These are phyloP conservation scores for Calonectris borealis DNA, from an alignment of 2,113 vertebrate species.

Conservation along the genomic window DNA sequence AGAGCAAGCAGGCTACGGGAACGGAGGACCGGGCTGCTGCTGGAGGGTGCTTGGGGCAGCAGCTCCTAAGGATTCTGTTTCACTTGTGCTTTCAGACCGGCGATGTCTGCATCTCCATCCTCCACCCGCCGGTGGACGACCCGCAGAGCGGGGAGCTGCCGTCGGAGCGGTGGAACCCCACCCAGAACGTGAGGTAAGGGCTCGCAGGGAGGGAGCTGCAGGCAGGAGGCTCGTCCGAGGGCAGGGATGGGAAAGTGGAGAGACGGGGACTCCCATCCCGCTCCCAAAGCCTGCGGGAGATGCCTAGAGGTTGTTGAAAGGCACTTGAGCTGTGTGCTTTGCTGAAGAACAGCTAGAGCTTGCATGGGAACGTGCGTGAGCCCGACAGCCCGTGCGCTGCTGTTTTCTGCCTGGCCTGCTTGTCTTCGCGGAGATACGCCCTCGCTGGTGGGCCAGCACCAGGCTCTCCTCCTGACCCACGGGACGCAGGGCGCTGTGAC, in stretches of 20 bases:
- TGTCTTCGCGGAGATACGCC: rapidly evolving
- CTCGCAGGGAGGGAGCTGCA: rapidly evolving
- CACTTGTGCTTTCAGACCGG: slow-evolving; percentile 78
- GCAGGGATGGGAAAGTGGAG: background rate
- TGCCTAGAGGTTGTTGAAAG: background rate
- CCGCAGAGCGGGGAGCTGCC: slow-evolving; percentile 95
- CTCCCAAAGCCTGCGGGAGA: background rate
- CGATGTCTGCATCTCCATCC: slow-evolving; percentile 94
- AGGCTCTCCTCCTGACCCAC: too few species aligned
- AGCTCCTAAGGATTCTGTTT: background rate
- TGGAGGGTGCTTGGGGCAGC: background rate
- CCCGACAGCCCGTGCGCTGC: rapidly evolving
- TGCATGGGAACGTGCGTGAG: rapidly evolving
- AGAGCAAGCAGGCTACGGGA: rapidly evolving
- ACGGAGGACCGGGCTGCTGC: background rate
- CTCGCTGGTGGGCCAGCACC: background rate
- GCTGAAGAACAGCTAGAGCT: background rate
- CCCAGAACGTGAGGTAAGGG: slow-evolving; percentile 92
- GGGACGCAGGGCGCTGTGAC: rapidly evolving
- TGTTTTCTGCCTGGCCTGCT: background rate
- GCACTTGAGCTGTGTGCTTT: rapidly evolving
- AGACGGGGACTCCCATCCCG: background rate
- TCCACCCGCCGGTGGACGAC: slow-evolving; percentile 91
- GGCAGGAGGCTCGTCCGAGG: background rate
- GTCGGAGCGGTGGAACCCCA: slow-evolving; percentile 95